Conservation (phyloP, 2,888 invertebrate genomes). For the Nephrotoma appendiculata region DNA sequence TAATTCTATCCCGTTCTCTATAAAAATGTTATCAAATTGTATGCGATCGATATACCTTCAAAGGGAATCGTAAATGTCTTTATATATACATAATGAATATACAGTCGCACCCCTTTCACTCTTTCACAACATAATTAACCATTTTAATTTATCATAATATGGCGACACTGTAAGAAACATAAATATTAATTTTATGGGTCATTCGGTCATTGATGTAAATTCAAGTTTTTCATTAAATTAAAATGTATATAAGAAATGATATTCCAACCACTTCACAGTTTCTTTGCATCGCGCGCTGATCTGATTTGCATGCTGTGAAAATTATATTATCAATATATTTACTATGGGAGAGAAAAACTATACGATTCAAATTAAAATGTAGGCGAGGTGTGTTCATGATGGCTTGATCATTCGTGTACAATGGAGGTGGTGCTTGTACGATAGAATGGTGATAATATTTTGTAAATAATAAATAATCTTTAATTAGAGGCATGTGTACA, state of each 20-base stretch:
- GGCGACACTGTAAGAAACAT: neutral
- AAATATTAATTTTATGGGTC: neutral
- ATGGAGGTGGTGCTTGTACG: neutral
- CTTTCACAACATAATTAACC: neutral
- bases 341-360: neutral
- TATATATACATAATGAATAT: neutral
- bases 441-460: neutral
- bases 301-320: neutral
- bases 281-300: neutral
- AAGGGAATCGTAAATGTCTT: neutral
- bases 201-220: neutral
- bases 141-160: neutral
- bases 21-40: neutral
- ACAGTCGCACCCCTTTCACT: neutral
- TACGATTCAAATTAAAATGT: neutral
- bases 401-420: neutral
- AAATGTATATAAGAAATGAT: neutral
- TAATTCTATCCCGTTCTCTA: neutral
- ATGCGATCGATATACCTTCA: neutral
- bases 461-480: neutral
- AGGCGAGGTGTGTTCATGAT: neutral
- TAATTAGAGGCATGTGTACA: neutral
- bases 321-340: neutral
- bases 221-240: neutral
- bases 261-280: neutral